Conservation (phyloP, 2,888 invertebrate genomes). For the Palloptera scutellata region DNA sequence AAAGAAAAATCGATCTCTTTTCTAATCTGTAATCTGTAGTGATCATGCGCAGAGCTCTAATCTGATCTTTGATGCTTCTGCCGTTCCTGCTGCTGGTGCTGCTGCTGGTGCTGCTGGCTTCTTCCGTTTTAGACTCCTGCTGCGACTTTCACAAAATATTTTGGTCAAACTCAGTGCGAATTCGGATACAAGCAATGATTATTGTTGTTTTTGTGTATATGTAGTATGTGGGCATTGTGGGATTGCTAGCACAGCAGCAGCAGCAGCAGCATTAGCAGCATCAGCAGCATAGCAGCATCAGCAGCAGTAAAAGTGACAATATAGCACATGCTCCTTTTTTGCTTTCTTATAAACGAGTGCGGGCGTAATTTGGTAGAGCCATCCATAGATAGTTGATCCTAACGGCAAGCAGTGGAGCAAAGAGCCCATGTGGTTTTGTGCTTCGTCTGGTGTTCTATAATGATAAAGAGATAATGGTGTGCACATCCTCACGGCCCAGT, state of each 20-base stretch:
- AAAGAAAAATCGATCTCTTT: constrained; percentile 44
- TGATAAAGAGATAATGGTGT: no score
- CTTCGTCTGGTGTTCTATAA: no score
- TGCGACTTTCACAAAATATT: constrained; percentile 63
- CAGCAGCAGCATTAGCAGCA: constrained; percentile 7
- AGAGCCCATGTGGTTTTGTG: no score
- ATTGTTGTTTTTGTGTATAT: constrained; percentile 31
- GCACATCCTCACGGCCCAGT: no score
- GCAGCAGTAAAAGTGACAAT: constrained; percentile 7
- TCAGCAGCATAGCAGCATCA: not conserved
- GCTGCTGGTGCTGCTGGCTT: constrained; percentile 2
- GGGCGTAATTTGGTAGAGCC: no score
- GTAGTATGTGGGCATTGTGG: constrained; percentile 38
- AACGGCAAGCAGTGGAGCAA: no score
- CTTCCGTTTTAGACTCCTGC: constrained; percentile 43
- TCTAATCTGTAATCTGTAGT: constrained; percentile 14
- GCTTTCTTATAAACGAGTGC: no score
- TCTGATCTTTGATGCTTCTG: not conserved
- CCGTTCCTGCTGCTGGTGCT: constrained; percentile 22
- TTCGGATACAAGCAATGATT: constrained; percentile 40
- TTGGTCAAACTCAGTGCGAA: constrained; percentile 57
- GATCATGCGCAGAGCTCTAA: no score
- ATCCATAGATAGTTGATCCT: no score
- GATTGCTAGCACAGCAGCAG: constrained; percentile 33
- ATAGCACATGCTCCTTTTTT: no score